Conservation (phyloP, 2,888 invertebrate genomes). For the Hirtodrosophila duncani region DNA sequence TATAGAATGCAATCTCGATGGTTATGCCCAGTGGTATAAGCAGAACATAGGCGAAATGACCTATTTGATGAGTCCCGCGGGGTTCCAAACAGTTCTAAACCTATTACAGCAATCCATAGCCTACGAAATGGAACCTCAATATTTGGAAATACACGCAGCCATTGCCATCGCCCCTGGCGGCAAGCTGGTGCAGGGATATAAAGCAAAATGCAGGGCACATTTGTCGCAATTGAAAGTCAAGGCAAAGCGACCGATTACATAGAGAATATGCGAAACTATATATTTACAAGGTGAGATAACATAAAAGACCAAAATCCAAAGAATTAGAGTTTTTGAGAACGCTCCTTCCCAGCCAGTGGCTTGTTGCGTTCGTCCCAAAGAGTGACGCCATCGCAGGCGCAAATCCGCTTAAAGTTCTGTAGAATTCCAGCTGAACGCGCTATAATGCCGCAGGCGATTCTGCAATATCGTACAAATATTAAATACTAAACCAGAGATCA, state of each 20-base stretch:
- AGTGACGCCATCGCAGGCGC: slow-evolving; percentile 92
- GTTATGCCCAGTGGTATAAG: slow-evolving; percentile 76
- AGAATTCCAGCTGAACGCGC: slow-evolving; percentile 92
- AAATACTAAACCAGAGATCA: neutral
- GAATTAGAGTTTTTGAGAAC: slow-evolving; percentile 60
- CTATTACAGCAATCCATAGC: slow-evolving; percentile 63
- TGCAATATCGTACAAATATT: slow-evolving; percentile 64
- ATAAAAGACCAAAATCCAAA: no score
- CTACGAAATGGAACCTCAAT: slow-evolving; percentile 68
- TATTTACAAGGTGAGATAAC: no score
- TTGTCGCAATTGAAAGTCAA: slow-evolving; percentile 50
- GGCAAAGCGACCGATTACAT: slow-evolving; percentile 9
- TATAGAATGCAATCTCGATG: slow-evolving; percentile 62
- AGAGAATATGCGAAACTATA: no score
- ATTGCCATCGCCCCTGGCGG: slow-evolving; percentile 75
- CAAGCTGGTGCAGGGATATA: slow-evolving; percentile 73
- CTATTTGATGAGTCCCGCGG: slow-evolving; percentile 54
- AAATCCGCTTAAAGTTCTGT: slow-evolving; percentile 91
- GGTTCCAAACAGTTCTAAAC: slow-evolving; percentile 64
- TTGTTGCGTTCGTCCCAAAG: slow-evolving; percentile 91
- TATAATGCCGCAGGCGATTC: slow-evolving; percentile 91
- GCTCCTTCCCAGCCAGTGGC: slow-evolving; percentile 77
- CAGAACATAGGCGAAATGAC: slow-evolving; percentile 76
- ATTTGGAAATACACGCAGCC: slow-evolving; percentile 72
- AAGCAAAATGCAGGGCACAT: slow-evolving; percentile 67